Percentiles rank a stretch among this genome's conserved stretches.
phyloP scores from a whole-genome alignment of 1,140 invertebrate species.

The Lethocerus indicus region DNA sequence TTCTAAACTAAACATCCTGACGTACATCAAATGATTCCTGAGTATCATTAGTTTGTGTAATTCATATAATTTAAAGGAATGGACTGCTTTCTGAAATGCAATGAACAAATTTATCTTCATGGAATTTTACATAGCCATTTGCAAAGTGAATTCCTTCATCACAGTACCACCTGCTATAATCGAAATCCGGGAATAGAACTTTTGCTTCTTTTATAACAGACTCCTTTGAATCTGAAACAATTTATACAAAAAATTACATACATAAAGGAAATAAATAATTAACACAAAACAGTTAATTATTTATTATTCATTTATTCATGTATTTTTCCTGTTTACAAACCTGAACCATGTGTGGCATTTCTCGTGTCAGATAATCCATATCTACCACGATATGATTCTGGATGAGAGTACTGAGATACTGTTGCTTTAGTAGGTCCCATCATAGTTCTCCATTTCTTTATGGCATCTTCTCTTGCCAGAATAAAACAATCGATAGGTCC shows the following conservation, averaged over 20 bases:
- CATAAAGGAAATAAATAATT: neutral
- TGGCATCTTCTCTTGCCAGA: constrained; percentile 49
- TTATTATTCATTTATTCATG: neutral
- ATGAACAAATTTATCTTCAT: constrained; percentile 25
- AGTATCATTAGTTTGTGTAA: too few relatives aligned
- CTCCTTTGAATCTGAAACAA: constrained; percentile 51
- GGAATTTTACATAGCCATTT: constrained; percentile 24
- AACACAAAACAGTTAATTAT: neutral
- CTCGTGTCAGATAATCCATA: constrained; percentile 83
- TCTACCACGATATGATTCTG: constrained; percentile 55
- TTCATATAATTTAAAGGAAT: too few relatives aligned
- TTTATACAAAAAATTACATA: constrained; percentile 10
- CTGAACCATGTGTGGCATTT: constrained; percentile 83
- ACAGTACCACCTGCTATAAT: constrained; percentile 33
- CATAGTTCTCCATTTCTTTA: constrained; percentile 58
- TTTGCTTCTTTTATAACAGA: constrained; percentile 58
- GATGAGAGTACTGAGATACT: constrained; percentile 57
- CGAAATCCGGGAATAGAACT: constrained; percentile 71
- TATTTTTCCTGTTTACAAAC: constrained; percentile 24
- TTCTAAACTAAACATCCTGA: too few relatives aligned
- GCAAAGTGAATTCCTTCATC: constrained; percentile 29
- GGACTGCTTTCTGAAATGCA: too few relatives aligned
- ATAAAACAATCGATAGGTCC: constrained; percentile 64
- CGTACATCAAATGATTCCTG: too few relatives aligned
- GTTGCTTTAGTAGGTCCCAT: constrained; percentile 81